phyloP scores from a whole-genome alignment of 2,113 vertebrate species.

The Pogona vitticeps region DNA sequence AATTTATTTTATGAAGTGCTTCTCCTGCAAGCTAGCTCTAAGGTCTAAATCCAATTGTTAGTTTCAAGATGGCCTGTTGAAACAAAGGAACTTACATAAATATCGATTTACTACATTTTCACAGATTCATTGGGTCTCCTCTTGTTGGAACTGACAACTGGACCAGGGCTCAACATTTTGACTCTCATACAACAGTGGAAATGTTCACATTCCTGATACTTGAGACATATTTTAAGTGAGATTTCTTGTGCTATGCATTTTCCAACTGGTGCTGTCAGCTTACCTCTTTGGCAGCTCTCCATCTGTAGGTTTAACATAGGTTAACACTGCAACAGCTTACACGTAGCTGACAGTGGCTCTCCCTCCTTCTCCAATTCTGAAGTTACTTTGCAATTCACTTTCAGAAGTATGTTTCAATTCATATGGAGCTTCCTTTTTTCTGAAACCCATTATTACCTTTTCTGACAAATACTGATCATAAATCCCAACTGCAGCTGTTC shows the following conservation, averaged over 20 bases:
- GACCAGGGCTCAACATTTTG: no score
- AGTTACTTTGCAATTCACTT: neutral
- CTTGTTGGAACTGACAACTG: no score
- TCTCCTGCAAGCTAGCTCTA: neutral
- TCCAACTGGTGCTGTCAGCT: neutral
- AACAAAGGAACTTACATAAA: no score
- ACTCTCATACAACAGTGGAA: no score
- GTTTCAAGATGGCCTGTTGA: no score
- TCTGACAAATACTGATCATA: constrained; percentile 98
- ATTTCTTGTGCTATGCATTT: neutral
- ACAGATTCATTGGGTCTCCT: no score
- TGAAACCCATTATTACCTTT: constrained; percentile 73
- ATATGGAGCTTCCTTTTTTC: neutral
- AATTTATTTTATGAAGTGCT: neutral
- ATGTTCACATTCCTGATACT: no score
- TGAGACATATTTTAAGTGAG: neutral
- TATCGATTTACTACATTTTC: no score
- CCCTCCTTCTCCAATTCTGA: neutral
- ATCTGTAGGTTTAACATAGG: neutral
- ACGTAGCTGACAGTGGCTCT: neutral
- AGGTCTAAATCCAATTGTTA: no score
- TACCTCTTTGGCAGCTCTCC: neutral
- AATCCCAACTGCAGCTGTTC: constrained; percentile 93
- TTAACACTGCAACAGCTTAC: neutral
- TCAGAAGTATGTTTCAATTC: neutral